Evolutionary conservation across 2,888 invertebrate species (phyloP).

Genomic region (Hipparchia sbordonii): DNA sequence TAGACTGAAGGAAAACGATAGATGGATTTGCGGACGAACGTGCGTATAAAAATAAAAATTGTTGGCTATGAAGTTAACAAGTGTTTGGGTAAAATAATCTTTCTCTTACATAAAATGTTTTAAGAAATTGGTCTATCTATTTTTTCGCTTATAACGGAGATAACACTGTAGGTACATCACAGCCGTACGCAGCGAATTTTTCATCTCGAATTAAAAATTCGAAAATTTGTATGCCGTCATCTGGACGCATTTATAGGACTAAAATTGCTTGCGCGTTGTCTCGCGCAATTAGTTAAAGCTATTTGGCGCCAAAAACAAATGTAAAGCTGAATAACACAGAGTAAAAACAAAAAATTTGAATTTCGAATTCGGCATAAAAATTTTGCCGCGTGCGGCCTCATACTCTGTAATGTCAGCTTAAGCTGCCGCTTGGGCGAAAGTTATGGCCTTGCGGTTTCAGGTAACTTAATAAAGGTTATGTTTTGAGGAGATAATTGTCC

Average conservation of each 20-base stretch:
- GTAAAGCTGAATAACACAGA: too few relatives aligned
- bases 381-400: background rate
- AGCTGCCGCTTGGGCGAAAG: background rate
- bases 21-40: background rate
- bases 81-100: too few relatives aligned
- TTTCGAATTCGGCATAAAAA: background rate
- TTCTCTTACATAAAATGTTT: too few relatives aligned
- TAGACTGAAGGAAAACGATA: conserved; percentile 5
- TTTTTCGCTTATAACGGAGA: background rate
- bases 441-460: background rate
- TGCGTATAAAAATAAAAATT: background rate
- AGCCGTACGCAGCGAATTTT: too few relatives aligned
- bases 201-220: too few relatives aligned
- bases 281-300: too few relatives aligned
- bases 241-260: too few relatives aligned
- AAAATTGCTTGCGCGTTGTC: too few relatives aligned
- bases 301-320: too few relatives aligned
- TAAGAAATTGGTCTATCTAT: background rate
- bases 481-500: conserved; percentile 14
- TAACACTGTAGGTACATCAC: background rate
- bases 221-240: too few relatives aligned
- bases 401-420: background rate
- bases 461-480: conserved; percentile 10
- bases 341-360: background rate
- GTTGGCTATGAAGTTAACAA: too few relatives aligned